Evolutionary conservation across 2,797 vertebrate genomes (phyloP), one percentile per base, ranked within the genome.

Genomic region (Poecilia wingei): DNA sequence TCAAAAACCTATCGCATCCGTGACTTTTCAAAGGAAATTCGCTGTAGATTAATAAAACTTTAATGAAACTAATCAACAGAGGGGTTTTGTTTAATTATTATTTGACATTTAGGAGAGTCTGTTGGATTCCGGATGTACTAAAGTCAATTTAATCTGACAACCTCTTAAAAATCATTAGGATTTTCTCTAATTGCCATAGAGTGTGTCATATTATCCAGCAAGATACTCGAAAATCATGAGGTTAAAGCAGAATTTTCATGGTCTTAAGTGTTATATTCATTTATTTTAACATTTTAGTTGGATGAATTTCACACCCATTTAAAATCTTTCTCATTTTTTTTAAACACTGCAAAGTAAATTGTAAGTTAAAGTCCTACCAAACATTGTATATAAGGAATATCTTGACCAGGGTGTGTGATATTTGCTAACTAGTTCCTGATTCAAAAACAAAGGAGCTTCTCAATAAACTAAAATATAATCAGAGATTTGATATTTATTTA

Each of bases 61-160:
- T 70, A 78, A 82, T 83, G n/a, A 74, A 80, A 73, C 12, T n/a
- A 45, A 85, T 81, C 55, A 73, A 82, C 47, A 79, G 74, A 76
- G 82, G 74, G 82, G 74, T 74, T 41, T 82, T 82, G 82, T 79
- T 77, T 78, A 20, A 80, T 79, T 81, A 64, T 3, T 18, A 46
- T 72, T 75, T 80, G 73, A 84, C 83, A 84, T 86, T 82, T 82
- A 83, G 51, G 72, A 73, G 57, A 79, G 22, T 49, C 68, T 76
- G 33, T 76, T 49, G 45, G 72, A 75, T 79, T 51, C 78, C 31
- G 20, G 33, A 16, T 33, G 55, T 36, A 47, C 41, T 22, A 75
- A 78, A 71, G 41, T 20, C 31, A 75, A 78, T 84, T 86, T 73
- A 85, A 80, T 74, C 28, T 72, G 46, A 69, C 46, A 28, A 36